These are phyloP conservation scores for Danio aesculapii DNA, from an alignment of 2,797 vertebrate species.

Conservation along the genomic window DNA sequence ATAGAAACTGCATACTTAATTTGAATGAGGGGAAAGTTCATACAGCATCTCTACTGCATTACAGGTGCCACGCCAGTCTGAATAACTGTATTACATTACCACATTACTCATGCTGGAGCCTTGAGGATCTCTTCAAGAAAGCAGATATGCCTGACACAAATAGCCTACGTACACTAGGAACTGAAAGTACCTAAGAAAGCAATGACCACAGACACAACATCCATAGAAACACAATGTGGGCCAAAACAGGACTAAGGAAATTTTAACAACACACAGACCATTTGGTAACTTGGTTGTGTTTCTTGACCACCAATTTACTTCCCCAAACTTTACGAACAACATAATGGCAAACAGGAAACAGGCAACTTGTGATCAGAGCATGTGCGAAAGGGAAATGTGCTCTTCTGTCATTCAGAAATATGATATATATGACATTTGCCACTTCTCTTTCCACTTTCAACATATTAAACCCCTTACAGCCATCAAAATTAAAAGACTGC, in stretches of 20 bases:
- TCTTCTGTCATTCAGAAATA: neutral
- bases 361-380: neutral
- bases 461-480: neutral
- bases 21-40: neutral
- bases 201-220: neutral
- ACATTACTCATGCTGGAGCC: neutral
- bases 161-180: conserved; percentile 13
- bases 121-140: conserved; percentile 14
- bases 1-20: neutral
- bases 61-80: conserved; percentile 12
- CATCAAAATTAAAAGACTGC: neutral
- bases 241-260: neutral
- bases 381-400: neutral
- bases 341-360: neutral
- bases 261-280: neutral
- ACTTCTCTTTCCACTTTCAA: neutral
- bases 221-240: neutral
- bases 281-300: conserved; percentile 16
- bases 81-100: conserved; percentile 24
- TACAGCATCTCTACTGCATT: neutral
- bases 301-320: neutral
- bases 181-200: conserved; percentile 1
- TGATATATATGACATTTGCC: neutral
- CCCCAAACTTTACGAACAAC: neutral
- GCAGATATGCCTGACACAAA: conserved; percentile 5